phyloP scores from a whole-genome alignment of 2,113 vertebrate species.

The Oreocharis arfaki region DNA sequence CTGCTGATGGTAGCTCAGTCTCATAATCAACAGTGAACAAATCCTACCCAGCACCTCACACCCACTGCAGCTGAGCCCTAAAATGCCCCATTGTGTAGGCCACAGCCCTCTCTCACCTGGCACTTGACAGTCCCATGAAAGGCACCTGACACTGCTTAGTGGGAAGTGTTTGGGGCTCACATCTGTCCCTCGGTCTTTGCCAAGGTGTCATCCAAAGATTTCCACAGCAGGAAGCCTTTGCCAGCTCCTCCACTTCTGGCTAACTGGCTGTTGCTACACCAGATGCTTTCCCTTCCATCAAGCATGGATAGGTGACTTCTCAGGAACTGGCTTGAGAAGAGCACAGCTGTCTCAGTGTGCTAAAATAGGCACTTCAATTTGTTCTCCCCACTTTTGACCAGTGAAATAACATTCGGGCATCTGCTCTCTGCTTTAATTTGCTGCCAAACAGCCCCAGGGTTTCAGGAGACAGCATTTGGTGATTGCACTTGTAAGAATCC shows the following conservation, averaged over 20 bases:
- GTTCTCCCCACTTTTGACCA: not conserved
- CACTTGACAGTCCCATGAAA: not conserved
- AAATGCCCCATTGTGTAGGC: not conserved
- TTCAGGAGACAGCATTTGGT: not conserved
- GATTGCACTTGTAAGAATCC: not conserved
- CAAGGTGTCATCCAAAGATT: not conserved
- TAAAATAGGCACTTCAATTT: slow-evolving; percentile 27
- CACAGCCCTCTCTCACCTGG: not conserved
- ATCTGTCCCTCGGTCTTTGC: not conserved
- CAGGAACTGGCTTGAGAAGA: slow-evolving; percentile 3
- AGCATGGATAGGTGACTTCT: not conserved
- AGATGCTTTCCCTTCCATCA: not conserved
- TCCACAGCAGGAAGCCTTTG: not conserved
- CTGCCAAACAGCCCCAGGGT: not conserved
- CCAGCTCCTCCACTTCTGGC: not conserved
- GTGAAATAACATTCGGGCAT: not conserved
- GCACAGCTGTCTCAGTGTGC: not conserved
- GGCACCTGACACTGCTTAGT: not conserved
- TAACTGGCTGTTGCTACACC: not conserved
- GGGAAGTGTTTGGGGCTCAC: not conserved
- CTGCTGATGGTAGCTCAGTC: not conserved
- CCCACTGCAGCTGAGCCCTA: not conserved
- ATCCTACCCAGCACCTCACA: not conserved
- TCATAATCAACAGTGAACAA: not conserved
- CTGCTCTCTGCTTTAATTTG: not conserved